Evolutionary conservation across 2,113 vertebrate genomes (phyloP), one percentile per base, ranked within the genome.

Genomic region (Lepisosteus oculatus): DNA sequence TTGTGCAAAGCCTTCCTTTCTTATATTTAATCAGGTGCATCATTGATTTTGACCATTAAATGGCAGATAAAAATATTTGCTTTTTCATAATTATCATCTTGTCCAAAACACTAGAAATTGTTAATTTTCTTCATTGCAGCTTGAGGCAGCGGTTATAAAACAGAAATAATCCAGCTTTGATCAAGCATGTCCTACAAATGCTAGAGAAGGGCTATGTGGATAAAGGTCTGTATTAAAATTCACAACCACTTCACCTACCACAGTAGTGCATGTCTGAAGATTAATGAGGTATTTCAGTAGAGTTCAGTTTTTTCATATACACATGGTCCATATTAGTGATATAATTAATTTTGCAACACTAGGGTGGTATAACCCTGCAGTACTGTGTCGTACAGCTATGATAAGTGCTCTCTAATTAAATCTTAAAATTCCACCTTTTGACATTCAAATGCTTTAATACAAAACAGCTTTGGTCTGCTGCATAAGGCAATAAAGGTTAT

Each of bases 301-400:
- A 90, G 83, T 94, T 93, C 90, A 94, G 88, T 82, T 77, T 86
- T 93, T 92, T 83, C 72, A 84, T 88, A 92, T 81, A 85, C 85
- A 82, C 80, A 69, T 82, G 86, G 84, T 88, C 85, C 83, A 89
- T 81, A 84, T 86, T 89, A 84, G 86, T 87, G 81, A 85, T 89
- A 86, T 89, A 95, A 95, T 94, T 93, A 93, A 94, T 95, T 95
- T 95, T 89, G 92, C 88, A 94, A 90, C 85, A 91, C 79, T 63
- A 81, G 76, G 85, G 84, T 91, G 94, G 92, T 94, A 90, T 90
- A 78, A 72, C 87, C 84, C 77, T 85, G 72, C 78, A 79, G 78
- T 86, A 67, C 78, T 4, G 1, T 79, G 80, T 79, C 89, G 86
- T 81, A 77, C 59, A 85, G 77, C 84, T 87, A 85, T 85, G 88